These are phyloP conservation scores for Montifringilla adamsi DNA, from an alignment of 2,113 vertebrate genomes.

Conservation along the genomic window DNA sequence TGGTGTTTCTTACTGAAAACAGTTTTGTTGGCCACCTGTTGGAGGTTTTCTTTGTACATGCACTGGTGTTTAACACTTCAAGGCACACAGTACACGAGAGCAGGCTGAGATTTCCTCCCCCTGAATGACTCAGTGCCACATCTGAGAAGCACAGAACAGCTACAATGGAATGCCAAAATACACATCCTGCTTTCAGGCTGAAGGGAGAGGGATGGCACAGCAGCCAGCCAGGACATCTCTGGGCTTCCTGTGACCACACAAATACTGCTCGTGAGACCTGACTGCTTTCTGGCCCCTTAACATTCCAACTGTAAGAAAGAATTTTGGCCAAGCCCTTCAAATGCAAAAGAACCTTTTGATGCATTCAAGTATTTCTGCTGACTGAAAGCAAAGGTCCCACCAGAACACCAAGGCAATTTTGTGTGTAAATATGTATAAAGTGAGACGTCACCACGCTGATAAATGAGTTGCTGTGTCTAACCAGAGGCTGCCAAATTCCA, in stretches of 20 bases:
- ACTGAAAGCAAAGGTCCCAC: background rate
- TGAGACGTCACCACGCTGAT: background rate
- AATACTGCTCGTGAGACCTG: background rate
- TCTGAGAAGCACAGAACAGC: background rate
- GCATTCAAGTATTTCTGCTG: background rate
- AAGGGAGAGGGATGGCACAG: background rate
- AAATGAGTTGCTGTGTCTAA: background rate
- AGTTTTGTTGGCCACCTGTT: background rate
- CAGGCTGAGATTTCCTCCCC: background rate
- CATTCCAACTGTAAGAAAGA: background rate
- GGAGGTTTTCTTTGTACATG: background rate
- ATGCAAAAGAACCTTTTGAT: background rate
- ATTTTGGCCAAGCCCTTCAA: background rate
- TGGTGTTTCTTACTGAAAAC: background rate
- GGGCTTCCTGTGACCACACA: background rate
- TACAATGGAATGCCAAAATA: background rate
- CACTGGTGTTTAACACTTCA: background rate
- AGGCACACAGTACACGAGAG: fast-evolving
- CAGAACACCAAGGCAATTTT: background rate
- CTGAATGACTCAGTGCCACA: background rate
- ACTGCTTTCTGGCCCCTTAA: background rate
- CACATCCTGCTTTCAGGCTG: background rate
- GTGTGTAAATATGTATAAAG: background rate
- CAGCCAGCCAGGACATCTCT: background rate
- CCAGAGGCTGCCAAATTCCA: background rate